Conservation (phyloP, 2,113 vertebrate genomes). For the Hypocryptadius cinnamomeus region DNA sequence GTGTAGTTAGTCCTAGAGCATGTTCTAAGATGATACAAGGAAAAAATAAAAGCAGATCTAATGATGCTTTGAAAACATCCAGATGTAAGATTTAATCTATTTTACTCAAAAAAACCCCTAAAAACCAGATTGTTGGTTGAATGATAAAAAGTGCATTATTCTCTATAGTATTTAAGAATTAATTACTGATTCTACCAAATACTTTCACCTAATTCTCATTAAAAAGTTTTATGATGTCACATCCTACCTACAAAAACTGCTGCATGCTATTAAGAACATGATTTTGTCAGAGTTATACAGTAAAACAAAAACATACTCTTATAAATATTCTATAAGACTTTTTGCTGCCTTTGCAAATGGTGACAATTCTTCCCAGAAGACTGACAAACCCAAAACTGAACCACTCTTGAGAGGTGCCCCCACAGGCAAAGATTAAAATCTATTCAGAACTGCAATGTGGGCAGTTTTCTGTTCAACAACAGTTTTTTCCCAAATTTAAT, state of each 20-base stretch:
- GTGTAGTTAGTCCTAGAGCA: not conserved
- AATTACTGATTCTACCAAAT: not conserved
- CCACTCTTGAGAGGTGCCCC: not conserved
- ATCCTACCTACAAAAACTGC: not conserved
- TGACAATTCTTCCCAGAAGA: not conserved
- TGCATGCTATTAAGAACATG: not conserved
- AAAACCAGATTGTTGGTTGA: not conserved
- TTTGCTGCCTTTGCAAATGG: not conserved
- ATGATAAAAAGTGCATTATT: not conserved
- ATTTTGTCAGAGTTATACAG: not conserved
- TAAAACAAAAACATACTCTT: not conserved
- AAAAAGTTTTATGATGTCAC: not conserved
- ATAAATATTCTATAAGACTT: not conserved
- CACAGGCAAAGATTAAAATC: not conserved
- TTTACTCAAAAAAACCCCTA: not conserved
- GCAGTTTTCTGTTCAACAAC: not conserved
- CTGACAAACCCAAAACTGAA: not conserved
- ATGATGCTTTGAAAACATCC: not conserved
- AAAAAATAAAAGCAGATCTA: not conserved
- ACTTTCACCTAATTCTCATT: not conserved
- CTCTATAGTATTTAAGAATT: not conserved
- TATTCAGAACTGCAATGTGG: not conserved
- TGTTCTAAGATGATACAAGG: not conserved
- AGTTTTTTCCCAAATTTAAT: not conserved
- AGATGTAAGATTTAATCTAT: not conserved